Conservation (phyloP, 1,140 invertebrate genomes). For the Metopolophium dirhodum region DNA sequence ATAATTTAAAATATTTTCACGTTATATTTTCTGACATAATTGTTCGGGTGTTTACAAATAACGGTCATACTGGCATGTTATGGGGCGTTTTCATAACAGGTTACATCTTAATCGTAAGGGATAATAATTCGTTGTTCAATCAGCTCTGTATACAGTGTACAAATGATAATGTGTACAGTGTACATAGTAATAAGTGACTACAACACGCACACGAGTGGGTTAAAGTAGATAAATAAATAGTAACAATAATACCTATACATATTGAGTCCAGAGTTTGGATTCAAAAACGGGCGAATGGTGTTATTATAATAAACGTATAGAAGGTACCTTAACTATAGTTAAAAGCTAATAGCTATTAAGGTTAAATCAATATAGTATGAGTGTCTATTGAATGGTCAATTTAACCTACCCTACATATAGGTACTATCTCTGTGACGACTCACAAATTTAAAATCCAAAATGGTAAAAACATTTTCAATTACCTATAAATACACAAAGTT, state of each 20-base stretch:
- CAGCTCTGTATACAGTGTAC: too few species aligned
- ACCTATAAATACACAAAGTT: background rate
- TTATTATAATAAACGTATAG: background rate
- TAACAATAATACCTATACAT: background rate
- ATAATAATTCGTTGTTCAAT: background rate
- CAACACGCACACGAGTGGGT: background rate
- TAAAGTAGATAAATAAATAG: background rate
- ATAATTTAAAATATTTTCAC: conserved; percentile 25
- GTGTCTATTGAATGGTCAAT: background rate
- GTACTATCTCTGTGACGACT: background rate
- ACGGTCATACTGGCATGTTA: background rate
- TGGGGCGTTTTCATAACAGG: conserved; percentile 18
- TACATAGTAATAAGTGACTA: too few species aligned
- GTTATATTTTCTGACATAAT: conserved; percentile 32
- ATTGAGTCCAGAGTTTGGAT: background rate
- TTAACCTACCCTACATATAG: background rate
- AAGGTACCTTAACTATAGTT: too few species aligned
- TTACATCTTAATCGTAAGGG: conserved; percentile 30
- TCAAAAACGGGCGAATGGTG: background rate
- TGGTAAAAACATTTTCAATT: background rate
- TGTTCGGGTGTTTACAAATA: background rate
- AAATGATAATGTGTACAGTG: background rate
- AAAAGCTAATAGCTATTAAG: background rate
- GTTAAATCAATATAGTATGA: background rate
- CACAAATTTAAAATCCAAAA: background rate